Base-by-base conservation (phyloP, 2,797 vertebrate species). In the Diglossa cyanea region DNA sequence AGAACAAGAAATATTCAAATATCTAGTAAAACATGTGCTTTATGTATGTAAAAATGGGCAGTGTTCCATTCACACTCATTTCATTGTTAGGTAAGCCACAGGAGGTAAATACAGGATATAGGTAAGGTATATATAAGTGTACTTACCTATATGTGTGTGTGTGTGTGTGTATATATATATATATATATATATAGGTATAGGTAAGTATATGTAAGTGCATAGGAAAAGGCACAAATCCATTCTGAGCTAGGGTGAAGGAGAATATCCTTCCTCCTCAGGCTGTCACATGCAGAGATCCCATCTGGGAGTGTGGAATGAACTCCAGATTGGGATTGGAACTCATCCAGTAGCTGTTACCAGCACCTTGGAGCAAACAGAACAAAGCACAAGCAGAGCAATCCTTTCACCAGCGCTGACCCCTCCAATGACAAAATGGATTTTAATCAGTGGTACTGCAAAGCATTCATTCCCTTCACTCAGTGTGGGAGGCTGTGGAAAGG, bases 211-310 rank as follows among this genome's bases (percentile, higher is more conserved):
- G 25, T 60, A 60, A 39, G 7, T 26, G 5, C 10, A 0, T 33
- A 26, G 57, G 47, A 47, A 63, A 54, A 72, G 30, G 23, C 33
- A 35, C 1, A 5, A 60, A 44, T 45, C 15, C 39, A 6, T 35
- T 17, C 19, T 39, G 88, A 84, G 76, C 94, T 51, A 7, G 76
- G 61, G 7, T 47, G 75, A 58, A 21, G 80, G 71, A 81, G 44
- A 70, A 51, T 2, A 42, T 86, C 80, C 92, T 90, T 92, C 68
- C 60, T 89, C 26, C 63, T 72, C 35, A 15, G 50, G 67, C 80
- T 48, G 58, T 33, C 66, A 5, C 92, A 70, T 2, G 71, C 79
- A 37, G 94, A 72, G 90, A 60, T 17, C 9, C 94, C 86, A 92
- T 95, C 86, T 94, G 94, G 88, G 55, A 48, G n/a, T 3, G 2